These are phyloP conservation scores for Ectemnius cavifrons DNA, from an alignment of 2,888 invertebrate genomes.

Conservation along the genomic window DNA sequence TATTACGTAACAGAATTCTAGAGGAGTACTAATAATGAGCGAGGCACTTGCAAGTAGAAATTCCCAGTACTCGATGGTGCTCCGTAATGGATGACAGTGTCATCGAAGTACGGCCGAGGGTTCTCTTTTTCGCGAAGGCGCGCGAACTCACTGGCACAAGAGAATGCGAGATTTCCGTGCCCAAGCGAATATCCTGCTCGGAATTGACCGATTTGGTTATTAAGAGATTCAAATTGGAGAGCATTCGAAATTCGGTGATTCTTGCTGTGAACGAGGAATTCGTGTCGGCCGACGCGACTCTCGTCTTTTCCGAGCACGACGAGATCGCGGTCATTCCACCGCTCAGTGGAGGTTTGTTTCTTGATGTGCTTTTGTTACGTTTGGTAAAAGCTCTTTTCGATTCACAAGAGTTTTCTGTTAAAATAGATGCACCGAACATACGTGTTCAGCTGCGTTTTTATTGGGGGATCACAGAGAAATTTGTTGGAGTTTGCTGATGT, in stretches of 20 bases:
- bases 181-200: conserved; percentile 79
- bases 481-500: no score
- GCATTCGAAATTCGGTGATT: conserved; percentile 85
- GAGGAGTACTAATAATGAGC: neutral
- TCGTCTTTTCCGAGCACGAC: conserved; percentile 85
- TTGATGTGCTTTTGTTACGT: neutral
- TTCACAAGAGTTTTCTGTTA: neutral
- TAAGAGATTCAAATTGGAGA: conserved; percentile 82
- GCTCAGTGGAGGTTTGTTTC: conserved; percentile 91
- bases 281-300: conserved; percentile 79
- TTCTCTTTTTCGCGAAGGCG: conserved; percentile 94
- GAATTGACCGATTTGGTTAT: conserved; percentile 83
- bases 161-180: conserved; percentile 80
- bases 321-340: conserved; percentile 96
- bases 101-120: conserved; percentile 78
- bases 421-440: neutral
- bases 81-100: conserved; percentile 40
- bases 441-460: no score
- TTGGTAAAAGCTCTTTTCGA: conserved; percentile 4
- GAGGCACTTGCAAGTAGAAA: no score
- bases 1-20: conserved; percentile 42
- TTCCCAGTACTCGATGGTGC: neutral
- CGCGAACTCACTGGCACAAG: conserved; percentile 87
- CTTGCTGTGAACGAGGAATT: conserved; percentile 92
- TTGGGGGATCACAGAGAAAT: no score